A percentile compares a stretch with the other conserved stretches of the same genome.
These are phyloP conservation scores for Drosophila testacea DNA, from an alignment of 2,888 invertebrate genomes.

Conservation along the genomic window DNA sequence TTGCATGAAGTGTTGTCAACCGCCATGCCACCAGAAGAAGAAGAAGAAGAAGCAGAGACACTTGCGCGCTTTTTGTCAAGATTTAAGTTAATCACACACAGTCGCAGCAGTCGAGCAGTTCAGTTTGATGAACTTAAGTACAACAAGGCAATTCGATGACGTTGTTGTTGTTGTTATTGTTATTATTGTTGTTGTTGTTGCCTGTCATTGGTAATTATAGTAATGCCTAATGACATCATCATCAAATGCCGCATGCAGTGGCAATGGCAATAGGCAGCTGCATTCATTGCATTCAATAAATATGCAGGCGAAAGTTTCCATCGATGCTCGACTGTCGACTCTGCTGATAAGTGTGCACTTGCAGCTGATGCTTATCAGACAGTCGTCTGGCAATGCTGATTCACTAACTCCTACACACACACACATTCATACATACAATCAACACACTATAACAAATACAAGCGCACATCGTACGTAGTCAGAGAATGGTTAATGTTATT, in stretches of 20 bases:
- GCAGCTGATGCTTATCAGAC: slow-evolving; percentile 55
- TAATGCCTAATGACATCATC: slow-evolving; percentile 66
- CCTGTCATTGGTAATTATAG: slow-evolving; percentile 59
- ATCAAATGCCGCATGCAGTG: slow-evolving; percentile 15
- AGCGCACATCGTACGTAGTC: slow-evolving; percentile 9
- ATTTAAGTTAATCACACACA: slow-evolving; percentile 68
- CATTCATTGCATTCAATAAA: slow-evolving; percentile 22
- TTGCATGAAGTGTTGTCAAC: slow-evolving; percentile 32
- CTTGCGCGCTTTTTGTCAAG: slow-evolving; percentile 78
- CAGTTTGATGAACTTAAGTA: slow-evolving; percentile 75
- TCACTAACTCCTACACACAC: slow-evolving; percentile 46
- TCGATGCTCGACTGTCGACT: slow-evolving; percentile 46
- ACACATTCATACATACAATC: background rate
- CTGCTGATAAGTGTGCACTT: slow-evolving; percentile 58
- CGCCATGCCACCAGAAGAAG: slow-evolving; percentile 1
- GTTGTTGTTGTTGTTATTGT: slow-evolving; percentile 21
- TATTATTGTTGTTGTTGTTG: slow-evolving; percentile 28
- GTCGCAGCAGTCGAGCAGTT: slow-evolving; percentile 16
- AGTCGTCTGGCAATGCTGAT: slow-evolving; percentile 54
- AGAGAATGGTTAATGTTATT: slow-evolving; percentile 24
- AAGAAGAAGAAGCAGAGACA: slow-evolving; percentile 47
- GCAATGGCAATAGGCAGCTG: slow-evolving; percentile 23
- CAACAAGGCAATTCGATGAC: slow-evolving; percentile 49
- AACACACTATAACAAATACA: slow-evolving; percentile 2
- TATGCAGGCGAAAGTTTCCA: slow-evolving; percentile 56